Evolutionary conservation across 2,797 vertebrate genomes (phyloP), one percentile per base, ranked within the genome.

Genomic region (Limnodromus scolopaceus): DNA sequence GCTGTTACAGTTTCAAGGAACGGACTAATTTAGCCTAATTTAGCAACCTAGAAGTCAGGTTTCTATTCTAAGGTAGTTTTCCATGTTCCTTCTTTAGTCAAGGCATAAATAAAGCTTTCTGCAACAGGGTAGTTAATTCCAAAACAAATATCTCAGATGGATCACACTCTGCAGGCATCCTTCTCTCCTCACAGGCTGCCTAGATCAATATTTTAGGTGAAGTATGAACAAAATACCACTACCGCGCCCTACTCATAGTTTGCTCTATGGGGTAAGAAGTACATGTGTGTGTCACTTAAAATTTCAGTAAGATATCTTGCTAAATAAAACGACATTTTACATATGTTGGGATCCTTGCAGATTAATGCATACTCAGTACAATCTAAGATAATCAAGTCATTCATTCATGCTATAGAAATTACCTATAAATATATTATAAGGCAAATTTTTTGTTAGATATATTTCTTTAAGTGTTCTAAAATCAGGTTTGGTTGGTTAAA

Each of bases 1-100:
- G 65, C 83, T 97, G 75, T 93, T 94, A 93, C 54, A 92, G 63
- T 83, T 97, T 51, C 74, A 76, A 93, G 63, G 16, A 82, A 76
- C 1, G 2, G 39, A 69, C 32, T 79, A 75, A 68, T 72, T 27
- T 75, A 81, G 46, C 19, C 41, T 80, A 76, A 96, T 95, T 81
- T 76, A 79, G 63, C 63, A 82, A 75, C 19, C 15, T 27, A 78
- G 49, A 93, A 91, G 28, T 51, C 60, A 85, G 24, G 5, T 76
- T 87, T 90, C 63, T 91, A 86, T 34, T 84, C 39, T 34, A 58
- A 86, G 70, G 60, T 14, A 46, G 11, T 58, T 76, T 91, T 69
- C 28, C 72, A 6, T 46, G 46, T 18, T 43, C 45, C 32, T 88
- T 81, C 25, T 87, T 69, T n/a, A 66, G 22, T 36, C 39, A 72